Conservation (phyloP, 1,140 invertebrate genomes). For the Hypsibius dujardini region DNA sequence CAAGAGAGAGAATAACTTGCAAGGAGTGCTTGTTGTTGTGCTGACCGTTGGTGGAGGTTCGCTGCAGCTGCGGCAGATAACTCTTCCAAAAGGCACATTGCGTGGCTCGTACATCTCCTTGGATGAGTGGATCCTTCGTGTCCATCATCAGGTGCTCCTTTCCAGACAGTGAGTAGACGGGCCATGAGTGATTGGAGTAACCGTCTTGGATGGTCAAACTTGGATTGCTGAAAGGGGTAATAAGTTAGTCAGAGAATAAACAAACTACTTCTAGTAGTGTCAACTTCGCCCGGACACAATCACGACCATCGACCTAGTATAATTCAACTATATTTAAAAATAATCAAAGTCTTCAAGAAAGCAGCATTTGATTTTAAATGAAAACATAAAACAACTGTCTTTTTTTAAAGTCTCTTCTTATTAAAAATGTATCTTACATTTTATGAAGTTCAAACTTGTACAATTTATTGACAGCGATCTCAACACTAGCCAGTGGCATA, state of each 20-base stretch:
- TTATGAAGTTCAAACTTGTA: too few relatives aligned
- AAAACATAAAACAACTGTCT: not conserved
- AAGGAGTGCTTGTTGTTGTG: too few relatives aligned
- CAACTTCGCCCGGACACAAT: too few relatives aligned
- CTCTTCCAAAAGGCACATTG: conserved; percentile 92
- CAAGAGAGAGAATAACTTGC: too few relatives aligned
- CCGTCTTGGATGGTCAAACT: conserved; percentile 50
- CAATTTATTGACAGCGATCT: not conserved
- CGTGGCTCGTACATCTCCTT: conserved; percentile 62
- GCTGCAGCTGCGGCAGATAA: conserved; percentile 60
- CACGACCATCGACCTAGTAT: too few relatives aligned
- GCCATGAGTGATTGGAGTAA: conserved; percentile 53
- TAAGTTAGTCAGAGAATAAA: too few relatives aligned
- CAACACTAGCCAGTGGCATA: too few relatives aligned
- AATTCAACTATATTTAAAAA: too few relatives aligned
- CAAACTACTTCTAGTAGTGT: too few relatives aligned
- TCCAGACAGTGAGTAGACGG: conserved; percentile 56
- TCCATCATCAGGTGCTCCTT: conserved; percentile 67
- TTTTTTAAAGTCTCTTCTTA: not conserved
- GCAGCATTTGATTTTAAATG: too few relatives aligned
- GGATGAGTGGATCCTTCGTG: conserved; percentile 56
- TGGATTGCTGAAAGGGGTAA: conserved; percentile 50
- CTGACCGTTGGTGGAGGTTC: too few relatives aligned
- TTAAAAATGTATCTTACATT: not conserved
- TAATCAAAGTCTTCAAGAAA: too few relatives aligned